Conservation (phyloP, 1,140 invertebrate genomes). For the Cephus cinctus region DNA sequence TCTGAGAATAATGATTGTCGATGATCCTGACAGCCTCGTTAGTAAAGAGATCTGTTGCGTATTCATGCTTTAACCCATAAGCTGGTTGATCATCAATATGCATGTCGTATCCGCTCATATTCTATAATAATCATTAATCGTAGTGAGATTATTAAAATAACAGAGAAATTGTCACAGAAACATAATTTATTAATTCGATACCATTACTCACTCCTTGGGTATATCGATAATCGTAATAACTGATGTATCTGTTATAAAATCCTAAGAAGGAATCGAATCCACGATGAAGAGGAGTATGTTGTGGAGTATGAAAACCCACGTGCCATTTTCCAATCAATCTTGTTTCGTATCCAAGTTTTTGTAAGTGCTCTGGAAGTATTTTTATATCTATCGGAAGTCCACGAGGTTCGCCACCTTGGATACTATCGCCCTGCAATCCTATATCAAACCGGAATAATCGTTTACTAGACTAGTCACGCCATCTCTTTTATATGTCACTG, state of each 20-base stretch:
- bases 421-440: constrained; percentile 63
- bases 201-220: constrained; percentile 41
- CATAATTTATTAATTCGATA: not conserved
- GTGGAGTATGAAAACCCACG: constrained; percentile 61
- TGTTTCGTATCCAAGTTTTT: constrained; percentile 62
- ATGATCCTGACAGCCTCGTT: constrained; percentile 64
- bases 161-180: no score
- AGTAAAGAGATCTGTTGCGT: constrained; percentile 71
- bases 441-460: no score
- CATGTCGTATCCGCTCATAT: constrained; percentile 59
- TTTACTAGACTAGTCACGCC: no score
- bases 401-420: constrained; percentile 55
- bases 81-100: constrained; percentile 58
- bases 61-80: constrained; percentile 63
- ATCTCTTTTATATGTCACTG: no score
- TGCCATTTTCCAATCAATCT: constrained; percentile 75
- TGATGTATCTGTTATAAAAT: constrained; percentile 63
- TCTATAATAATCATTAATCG: constrained; percentile 33
- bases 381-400: constrained; percentile 59
- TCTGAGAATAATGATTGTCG: constrained; percentile 56
- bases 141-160: constrained; percentile 12
- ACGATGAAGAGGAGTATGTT: constrained; percentile 62
- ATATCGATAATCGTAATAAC: constrained; percentile 65
- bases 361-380: constrained; percentile 59
- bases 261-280: constrained; percentile 70